phyloP scores from a whole-genome alignment of 2,888 invertebrate species.

The Helicoverpa assulta region DNA sequence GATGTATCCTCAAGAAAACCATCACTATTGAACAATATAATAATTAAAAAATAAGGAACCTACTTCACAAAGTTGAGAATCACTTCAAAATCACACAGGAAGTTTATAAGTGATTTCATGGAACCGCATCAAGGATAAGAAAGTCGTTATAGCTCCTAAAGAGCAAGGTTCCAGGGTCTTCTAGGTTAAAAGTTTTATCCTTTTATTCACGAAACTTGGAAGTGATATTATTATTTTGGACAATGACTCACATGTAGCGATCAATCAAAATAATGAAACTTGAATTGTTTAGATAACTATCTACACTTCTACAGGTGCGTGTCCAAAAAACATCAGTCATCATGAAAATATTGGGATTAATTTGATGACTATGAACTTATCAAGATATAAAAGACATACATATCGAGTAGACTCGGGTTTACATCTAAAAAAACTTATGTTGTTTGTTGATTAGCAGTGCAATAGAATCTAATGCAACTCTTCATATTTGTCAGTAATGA shows the following conservation, averaged over 20 bases:
- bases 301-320: background rate
- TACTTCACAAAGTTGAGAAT: background rate
- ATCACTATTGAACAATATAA: background rate
- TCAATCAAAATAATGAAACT: conserved; percentile 15
- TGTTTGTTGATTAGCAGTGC: too few relatives aligned
- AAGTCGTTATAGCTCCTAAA: background rate
- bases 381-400: too few relatives aligned
- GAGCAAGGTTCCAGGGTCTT: background rate
- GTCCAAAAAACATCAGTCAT: conserved; percentile 10
- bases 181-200: background rate
- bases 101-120: background rate
- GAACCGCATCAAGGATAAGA: background rate
- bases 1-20: background rate
- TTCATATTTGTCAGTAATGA: too few relatives aligned
- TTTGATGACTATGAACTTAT: too few relatives aligned
- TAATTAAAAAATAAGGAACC: background rate
- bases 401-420: too few relatives aligned
- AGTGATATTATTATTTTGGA: background rate
- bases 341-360: background rate
- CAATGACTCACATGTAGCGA: background rate
- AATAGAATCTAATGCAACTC: too few relatives aligned
- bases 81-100: background rate
- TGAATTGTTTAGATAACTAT: conserved; percentile 28
- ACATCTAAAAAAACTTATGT: too few relatives aligned
- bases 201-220: background rate